A percentile compares a stretch with the other conserved stretches of the same genome.
Conservation (phyloP, 2,113 vertebrate genomes). For the Phoxinus phoxinus region DNA sequence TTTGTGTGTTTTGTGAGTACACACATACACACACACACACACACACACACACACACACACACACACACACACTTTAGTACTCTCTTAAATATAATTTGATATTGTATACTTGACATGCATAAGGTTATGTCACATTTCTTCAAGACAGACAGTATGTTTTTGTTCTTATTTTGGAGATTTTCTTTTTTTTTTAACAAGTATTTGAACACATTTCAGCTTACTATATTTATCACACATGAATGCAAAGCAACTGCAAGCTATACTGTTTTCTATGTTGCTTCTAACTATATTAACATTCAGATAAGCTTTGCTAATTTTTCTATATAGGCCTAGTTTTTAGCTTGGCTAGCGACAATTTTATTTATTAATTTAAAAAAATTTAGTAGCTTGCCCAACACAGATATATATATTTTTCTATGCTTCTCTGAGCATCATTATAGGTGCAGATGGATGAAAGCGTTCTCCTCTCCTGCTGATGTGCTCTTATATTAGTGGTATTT, state of each 20-base stretch:
- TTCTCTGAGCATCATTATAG: not conserved
- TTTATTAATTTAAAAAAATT: no score
- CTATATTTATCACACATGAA: not conserved
- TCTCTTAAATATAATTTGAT: not conserved
- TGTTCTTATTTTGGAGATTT: not conserved
- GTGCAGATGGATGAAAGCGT: conserved; percentile 11
- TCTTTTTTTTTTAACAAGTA: no score
- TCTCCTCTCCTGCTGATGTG: conserved; percentile 2
- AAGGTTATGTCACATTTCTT: not conserved
- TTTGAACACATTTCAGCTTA: not conserved
- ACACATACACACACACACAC: not conserved
- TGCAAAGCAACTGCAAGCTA: not conserved
- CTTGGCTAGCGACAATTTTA: not conserved
- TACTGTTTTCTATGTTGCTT: not conserved
- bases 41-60: no score
- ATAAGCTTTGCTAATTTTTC: not conserved
- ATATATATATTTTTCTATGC: not conserved
- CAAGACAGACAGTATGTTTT: not conserved
- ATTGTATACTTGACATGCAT: not conserved
- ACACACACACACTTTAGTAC: not conserved
- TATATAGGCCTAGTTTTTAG: not conserved
- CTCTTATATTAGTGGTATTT: not conserved
- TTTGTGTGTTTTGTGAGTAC: not conserved
- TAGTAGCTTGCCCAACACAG: not conserved
- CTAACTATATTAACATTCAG: not conserved